These are phyloP conservation scores for Barbus barbus DNA, from an alignment of 2,113 vertebrate genomes.

Conservation along the genomic window DNA sequence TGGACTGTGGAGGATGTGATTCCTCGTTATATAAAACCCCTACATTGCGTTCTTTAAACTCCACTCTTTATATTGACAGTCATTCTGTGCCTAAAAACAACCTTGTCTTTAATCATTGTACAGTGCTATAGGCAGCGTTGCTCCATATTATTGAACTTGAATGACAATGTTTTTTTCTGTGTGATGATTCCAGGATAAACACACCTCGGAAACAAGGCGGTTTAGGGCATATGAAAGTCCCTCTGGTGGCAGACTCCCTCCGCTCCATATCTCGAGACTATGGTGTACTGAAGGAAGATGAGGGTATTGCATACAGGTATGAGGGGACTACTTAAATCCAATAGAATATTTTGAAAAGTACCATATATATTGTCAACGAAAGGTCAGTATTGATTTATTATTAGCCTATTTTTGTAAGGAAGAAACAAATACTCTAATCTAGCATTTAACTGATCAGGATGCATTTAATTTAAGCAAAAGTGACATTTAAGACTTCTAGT, in stretches of 20 bases:
- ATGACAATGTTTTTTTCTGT: neutral
- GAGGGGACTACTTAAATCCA: neutral
- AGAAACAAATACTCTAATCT: neutral
- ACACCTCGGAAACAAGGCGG: constrained; percentile 92
- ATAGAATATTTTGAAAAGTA: neutral
- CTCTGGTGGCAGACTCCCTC: constrained; percentile 86
- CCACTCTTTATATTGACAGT: neutral
- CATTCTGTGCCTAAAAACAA: neutral
- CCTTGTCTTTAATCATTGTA: neutral
- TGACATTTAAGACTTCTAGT: neutral
- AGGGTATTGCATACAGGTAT: constrained; percentile 95
- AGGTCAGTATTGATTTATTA: too few relatives aligned
- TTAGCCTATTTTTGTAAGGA: too few relatives aligned
- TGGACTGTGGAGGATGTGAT: too few relatives aligned
- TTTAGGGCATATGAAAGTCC: constrained; percentile 92
- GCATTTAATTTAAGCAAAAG: too few relatives aligned
- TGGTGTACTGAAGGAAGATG: constrained; percentile 92
- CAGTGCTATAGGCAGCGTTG: neutral
- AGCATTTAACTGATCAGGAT: neutral
- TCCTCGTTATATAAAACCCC: too few relatives aligned
- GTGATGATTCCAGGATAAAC: constrained; percentile 80
- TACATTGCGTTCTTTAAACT: too few relatives aligned
- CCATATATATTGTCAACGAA: neutral
- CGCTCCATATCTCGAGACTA: constrained; percentile 87
- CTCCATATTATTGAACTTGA: too few relatives aligned